Conservation (phyloP, 2,888 invertebrate genomes). For the Trachelus stipa region DNA sequence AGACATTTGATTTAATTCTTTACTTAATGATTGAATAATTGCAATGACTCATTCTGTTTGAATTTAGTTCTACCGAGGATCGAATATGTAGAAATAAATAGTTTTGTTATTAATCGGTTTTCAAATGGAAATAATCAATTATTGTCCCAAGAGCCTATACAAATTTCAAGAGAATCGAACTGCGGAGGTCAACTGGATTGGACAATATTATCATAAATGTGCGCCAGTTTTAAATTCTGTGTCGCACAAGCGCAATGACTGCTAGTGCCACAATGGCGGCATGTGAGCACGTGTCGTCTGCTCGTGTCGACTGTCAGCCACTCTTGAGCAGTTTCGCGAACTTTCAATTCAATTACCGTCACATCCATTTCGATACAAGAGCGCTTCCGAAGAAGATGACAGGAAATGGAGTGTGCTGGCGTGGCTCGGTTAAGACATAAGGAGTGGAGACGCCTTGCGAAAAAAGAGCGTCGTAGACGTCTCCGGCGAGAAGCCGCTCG, state of each 20-base stretch:
- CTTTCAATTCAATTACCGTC: not conserved
- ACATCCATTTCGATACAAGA: not conserved
- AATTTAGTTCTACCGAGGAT: not conserved
- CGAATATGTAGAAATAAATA: not conserved
- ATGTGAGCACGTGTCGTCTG: slow-evolving; percentile 16
- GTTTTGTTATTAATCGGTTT: not conserved
- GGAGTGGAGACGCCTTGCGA: slow-evolving; percentile 80
- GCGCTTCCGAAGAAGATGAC: not conserved
- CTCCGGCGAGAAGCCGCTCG: slow-evolving; percentile 73
- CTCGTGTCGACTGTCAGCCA: slow-evolving; percentile 16
- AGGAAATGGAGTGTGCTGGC: not conserved
- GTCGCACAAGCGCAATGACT: not conserved
- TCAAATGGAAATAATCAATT: not conserved
- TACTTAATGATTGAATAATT: not conserved
- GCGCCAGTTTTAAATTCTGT: not conserved
- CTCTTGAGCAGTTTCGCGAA: not conserved
- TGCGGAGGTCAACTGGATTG: not conserved
- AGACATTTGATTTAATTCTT: not conserved
- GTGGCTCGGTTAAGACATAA: slow-evolving; percentile 68
- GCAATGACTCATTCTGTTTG: not conserved
- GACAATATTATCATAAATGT: not conserved
- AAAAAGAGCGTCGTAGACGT: slow-evolving; percentile 78
- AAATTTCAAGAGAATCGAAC: not conserved
- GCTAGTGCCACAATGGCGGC: not conserved
- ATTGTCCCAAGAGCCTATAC: not conserved